Base-by-base conservation (phyloP, 2,797 vertebrate species). In the Molossus molossus region DNA sequence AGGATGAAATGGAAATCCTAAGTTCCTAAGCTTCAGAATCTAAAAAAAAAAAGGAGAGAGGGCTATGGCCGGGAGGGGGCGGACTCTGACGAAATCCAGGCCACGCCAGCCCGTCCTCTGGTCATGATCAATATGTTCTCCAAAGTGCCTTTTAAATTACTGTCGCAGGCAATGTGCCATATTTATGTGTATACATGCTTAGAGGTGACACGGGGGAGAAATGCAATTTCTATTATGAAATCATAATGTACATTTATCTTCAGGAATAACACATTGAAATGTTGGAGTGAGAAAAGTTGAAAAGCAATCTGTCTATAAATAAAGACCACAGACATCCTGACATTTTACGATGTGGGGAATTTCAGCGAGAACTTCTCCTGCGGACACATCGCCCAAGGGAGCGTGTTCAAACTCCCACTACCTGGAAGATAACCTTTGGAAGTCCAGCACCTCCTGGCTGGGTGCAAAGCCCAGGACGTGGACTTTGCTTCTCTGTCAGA, bases 141-240 rank as follows among this genome's bases (percentile, higher is more conserved):
- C 96, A 97, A 97, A 98, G 97, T 96, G 96, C 96, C 97, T 97
- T 97, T 98, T 97, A 97, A 98, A 97, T 97, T 97, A 98, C 96
- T 97, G 97, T 98, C 70, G 23, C 93, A 96, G 97, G 95, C 97
- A 96, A 94, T 93, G 95, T 90, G 96, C 97, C 97, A 95, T 95
- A 95, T 97, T 98, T 98, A 97, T 97, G 97, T 97, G 95, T 95
- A 87, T 95, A 96, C 97, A 96, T 96, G 97, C 97, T 96, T 93
- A 95, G 97, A 97, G 97, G 97, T 97, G 97, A 97, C 97, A 95
- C 87, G 6, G 88, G 96, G 97, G 97, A 97, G 94, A 97, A 92
- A 96, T 96, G 97, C 96, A 96, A 96, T 97, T 98, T 97, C 97
- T 97, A 97, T 98, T 98, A 98, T 97, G 97, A 97, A 97, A 97